Evolutionary conservation across 2,797 vertebrate species (phyloP), one percentile per base, ranked within the genome.

Genomic region (Leucoraja ocellata): DNA sequence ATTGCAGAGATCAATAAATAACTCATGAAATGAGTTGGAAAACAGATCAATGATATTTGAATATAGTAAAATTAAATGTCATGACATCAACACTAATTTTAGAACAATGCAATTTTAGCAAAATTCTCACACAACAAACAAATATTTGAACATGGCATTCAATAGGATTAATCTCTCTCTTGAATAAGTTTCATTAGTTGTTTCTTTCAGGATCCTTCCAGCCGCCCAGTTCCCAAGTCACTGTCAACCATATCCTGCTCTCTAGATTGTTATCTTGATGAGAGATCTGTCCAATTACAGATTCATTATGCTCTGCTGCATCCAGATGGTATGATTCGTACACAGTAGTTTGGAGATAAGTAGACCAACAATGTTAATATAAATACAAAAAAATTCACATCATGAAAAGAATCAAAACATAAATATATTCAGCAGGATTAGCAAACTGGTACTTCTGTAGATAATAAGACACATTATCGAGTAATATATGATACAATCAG

Each of bases 321-420:
- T 92, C 90, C 90, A 92, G 90, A 92, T 54, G 71, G 23, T 58
- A n/a, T 76, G 23, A 73, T 76, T 92, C 71, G 54, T 71, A 39
- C 3, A 46, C 46, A 46, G 46, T 46, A 5, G 6, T 32, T 91
- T 54, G 21, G 16, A 74, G 90, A 76, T 76, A 74, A 73, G 71
- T 39, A 73, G 39, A n/a, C 25, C n/a, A 76, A 74, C 71, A n/a
- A 18, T 74, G 5, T 23, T 25, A 39, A 25, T 7, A 28, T 28
- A 74, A 91, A 39, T 46, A 91, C 36, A 28, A 8, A 91, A 91
- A 91, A 54, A 73, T 23, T 0, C 23, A 28, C 28, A n/a, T 92
- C 58, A 92, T 36, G n/a, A 68, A 88, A 8, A 73, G 65, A 92
- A 92, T 28, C 5, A 54, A 92, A 74, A 16, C 39, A 68, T 18